Base-by-base conservation (phyloP, 1,140 invertebrate genomes). In the Drosophila elegans region DNA sequence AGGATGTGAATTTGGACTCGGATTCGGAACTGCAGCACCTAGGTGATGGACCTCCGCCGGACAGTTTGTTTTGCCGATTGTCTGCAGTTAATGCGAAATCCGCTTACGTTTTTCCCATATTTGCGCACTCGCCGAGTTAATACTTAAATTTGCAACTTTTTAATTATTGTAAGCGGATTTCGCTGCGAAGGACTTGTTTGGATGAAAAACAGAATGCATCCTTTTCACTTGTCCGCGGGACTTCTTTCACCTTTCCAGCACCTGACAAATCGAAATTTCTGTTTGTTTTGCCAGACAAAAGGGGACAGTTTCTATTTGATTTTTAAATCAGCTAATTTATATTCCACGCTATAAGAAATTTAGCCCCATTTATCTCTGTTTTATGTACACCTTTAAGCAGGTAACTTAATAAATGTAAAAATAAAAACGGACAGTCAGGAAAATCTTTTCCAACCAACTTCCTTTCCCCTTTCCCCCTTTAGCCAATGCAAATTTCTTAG, bases 101-200 rank as follows among this genome's bases (percentile, higher is more conserved):
- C 80, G 88, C 68, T 91, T 91, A 91, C 51, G 48, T 80, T 45
- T 80, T 54, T 54, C 61, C 77, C 79, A 83, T 90, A 71, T 90
- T 80, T 80, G 76, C 71, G 67, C 88, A 69, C 55, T 78, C 69
- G 78, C 61, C 69, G 76, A 66, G 66, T 90, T 91, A 91, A 81
- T 83, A 69, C 72, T 83, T 69, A 71, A 86, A 80, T 90, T 90
- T 82, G 85, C 86, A 83, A 90, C 88, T 90, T 90, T 91, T 83
- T 88, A 91, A 91, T 91, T 90, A 84, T 80, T 80, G 64, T 91
- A 91, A 91, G 74, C 88, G 83, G 88, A 88, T 91, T 91, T 74
- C 46, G 63, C 48, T 44, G 44, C 34, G 59, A 53, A 39, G 66
- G 71, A 82, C 80, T 81, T 83, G 80, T 83, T 64, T 9, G 42